A percentile compares a stretch with the other conserved stretches of the same genome.
Evolutionary conservation across 1,140 invertebrate genomes (phyloP).

Genomic region (Drosophila burlai): DNA sequence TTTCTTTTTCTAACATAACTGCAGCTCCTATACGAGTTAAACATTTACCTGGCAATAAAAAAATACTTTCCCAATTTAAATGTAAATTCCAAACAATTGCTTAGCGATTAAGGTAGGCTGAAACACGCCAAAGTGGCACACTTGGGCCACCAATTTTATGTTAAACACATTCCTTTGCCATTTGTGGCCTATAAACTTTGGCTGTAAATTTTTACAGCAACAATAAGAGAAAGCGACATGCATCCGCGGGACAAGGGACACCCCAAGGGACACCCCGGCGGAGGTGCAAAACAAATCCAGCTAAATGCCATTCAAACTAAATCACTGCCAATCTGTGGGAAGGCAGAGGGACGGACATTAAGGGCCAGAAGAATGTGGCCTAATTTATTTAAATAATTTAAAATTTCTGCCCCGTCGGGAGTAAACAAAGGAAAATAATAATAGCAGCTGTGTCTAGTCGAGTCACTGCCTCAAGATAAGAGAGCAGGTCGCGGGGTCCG

Average conservation of each 20-base stretch:
- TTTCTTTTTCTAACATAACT: neutral
- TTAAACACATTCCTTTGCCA: conserved; percentile 37
- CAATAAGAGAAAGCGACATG: conserved; percentile 55
- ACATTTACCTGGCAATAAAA: conserved; percentile 12
- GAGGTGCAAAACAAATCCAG: conserved; percentile 47
- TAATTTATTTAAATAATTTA: conserved; percentile 84
- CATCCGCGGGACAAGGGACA: too few relatives aligned
- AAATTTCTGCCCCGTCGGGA: conserved; percentile 35
- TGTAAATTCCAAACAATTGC: conserved; percentile 58
- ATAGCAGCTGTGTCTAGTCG: conserved; percentile 77
- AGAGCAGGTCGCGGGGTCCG: conserved; percentile 14
- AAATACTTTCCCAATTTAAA: conserved; percentile 25
- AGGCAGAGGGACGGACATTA: neutral
- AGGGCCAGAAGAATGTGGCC: conserved; percentile 44
- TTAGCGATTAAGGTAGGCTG: conserved; percentile 21
- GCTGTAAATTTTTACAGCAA: conserved; percentile 77
- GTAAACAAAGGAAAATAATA: conserved; percentile 54
- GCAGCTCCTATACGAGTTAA: neutral
- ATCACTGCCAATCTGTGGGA: conserved; percentile 70
- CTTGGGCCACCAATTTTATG: conserved; percentile 43
- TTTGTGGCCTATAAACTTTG: conserved; percentile 76
- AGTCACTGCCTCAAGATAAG: conserved; percentile 63
- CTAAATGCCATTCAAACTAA: conserved; percentile 76
- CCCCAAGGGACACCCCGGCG: neutral
- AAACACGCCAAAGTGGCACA: conserved; percentile 9